Evolutionary conservation across 2,797 vertebrate species (phyloP), one percentile per base, ranked within the genome.

Genomic region (Sebastes vulpes): DNA sequence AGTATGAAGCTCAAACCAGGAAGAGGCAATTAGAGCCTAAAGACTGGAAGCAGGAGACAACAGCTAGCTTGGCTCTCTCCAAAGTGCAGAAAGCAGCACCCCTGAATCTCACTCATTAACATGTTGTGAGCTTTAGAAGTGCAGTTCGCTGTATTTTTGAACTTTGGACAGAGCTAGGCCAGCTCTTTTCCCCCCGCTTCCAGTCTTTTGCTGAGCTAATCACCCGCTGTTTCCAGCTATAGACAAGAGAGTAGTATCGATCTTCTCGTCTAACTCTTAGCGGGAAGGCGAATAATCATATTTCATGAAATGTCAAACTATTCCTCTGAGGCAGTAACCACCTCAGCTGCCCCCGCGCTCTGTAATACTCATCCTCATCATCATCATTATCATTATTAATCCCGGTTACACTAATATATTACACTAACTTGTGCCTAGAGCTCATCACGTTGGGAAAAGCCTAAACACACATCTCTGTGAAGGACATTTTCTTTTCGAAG

Each of bases 401-500:
- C 31, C 28, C 12, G 56, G 32, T 61, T 52, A 72, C 35, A 53
- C 9, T 25, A n/a, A 60, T 52, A 50, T 20, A 64, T 60, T 29
- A 31, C n/a, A 20, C n/a, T 21, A 71, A 28, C 9, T 46, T 38
- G 11, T 78, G 25, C 9, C 59, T 25, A 72, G 46, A 76, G 52
- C 54, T 75, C 29, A 59, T 53, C 26, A 28, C 31, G 31, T 8
- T 5, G 14, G 52, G 42, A 46, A 54, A 75, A 73, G 58, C 25
- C 31, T 54, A 77, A 88, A 73, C 12, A 68, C 54, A 26, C 60
- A 7, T 68, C 61, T 64, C 35, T 75, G 46, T 76, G 69, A 88
- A 83, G 77, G 65, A 31, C 50, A 57, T 72, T 76, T 66, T 83
- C 57, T 79, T 65, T 83, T 54, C 65, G 18, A 83, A 82, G 28